A percentile compares a stretch with the other conserved stretches of the same genome.
phyloP scores from a whole-genome alignment of 2,888 invertebrate species.

The Deilephila porcellus region DNA sequence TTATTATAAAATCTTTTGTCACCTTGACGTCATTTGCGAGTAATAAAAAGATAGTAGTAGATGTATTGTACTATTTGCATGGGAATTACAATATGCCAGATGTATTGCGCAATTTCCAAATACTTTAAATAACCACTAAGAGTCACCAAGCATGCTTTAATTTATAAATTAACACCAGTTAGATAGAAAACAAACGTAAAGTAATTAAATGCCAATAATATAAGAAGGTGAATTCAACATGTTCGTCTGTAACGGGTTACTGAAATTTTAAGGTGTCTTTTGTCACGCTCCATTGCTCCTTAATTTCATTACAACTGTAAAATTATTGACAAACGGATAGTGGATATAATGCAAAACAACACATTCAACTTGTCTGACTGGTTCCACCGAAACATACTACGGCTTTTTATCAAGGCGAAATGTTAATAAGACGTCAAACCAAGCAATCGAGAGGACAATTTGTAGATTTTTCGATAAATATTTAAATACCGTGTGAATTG shows the following conservation, averaged over 20 bases:
- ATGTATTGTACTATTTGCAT: too few species aligned
- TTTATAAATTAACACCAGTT: too few species aligned
- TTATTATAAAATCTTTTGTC: too few species aligned
- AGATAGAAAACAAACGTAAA: too few species aligned
- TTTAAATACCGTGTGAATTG: background rate
- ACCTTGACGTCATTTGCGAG: too few species aligned
- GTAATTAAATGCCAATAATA: background rate
- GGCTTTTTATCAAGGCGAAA: constrained; percentile 1
- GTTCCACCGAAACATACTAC: background rate
- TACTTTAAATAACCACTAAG: too few species aligned
- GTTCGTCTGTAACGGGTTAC: background rate
- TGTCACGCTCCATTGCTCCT: background rate
- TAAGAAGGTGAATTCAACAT: background rate
- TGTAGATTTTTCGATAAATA: background rate
- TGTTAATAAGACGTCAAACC: background rate
- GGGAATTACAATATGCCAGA: too few species aligned
- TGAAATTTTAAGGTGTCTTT: background rate
- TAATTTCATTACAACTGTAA: background rate
- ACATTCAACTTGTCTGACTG: background rate
- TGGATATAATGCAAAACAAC: background rate
- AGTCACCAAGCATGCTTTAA: too few species aligned
- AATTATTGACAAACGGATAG: background rate
- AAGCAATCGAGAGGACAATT: background rate
- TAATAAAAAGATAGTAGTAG: too few species aligned
- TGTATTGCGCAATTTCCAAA: too few species aligned